Conservation (phyloP, 2,888 invertebrate genomes). For the Osmoderma eremita region DNA sequence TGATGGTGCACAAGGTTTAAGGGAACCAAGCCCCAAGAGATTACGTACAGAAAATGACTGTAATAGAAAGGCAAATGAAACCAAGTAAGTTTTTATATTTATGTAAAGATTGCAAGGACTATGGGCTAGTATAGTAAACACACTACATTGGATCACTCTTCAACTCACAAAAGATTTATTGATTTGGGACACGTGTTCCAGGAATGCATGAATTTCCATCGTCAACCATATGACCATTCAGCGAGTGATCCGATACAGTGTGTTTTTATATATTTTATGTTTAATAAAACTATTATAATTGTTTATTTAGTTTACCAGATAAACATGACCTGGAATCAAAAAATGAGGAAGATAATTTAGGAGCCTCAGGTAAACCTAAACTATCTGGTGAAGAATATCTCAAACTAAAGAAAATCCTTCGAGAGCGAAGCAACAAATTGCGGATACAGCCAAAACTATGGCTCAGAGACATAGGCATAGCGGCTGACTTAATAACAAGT, state of each 20-base stretch:
- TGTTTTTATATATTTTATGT: neutral
- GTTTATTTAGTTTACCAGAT: neutral
- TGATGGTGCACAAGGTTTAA: constrained; percentile 28
- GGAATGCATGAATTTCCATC: too few relatives aligned
- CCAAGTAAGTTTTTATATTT: constrained; percentile 4
- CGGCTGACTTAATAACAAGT: constrained; percentile 70
- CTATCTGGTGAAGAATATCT: constrained; percentile 62
- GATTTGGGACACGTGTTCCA: too few relatives aligned
- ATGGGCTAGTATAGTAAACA: too few relatives aligned
- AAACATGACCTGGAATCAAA: constrained; percentile 5
- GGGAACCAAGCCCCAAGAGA: constrained; percentile 52
- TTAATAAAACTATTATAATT: constrained; percentile 6
- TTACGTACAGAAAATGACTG: constrained; percentile 50
- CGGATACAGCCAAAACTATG: constrained; percentile 70
- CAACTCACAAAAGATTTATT: too few relatives aligned
- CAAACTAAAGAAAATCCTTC: constrained; percentile 64
- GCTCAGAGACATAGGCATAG: constrained; percentile 73
- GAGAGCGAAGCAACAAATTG: constrained; percentile 55
- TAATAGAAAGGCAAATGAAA: constrained; percentile 6
- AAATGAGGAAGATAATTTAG: constrained; percentile 42
- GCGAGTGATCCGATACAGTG: too few relatives aligned
- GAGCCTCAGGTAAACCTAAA: constrained; percentile 52
- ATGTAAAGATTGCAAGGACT: too few relatives aligned
- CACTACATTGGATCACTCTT: too few relatives aligned
- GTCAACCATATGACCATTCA: too few relatives aligned